Base-by-base conservation (phyloP, 2,113 vertebrate species). In the Syngnathoides biaculeatus region DNA sequence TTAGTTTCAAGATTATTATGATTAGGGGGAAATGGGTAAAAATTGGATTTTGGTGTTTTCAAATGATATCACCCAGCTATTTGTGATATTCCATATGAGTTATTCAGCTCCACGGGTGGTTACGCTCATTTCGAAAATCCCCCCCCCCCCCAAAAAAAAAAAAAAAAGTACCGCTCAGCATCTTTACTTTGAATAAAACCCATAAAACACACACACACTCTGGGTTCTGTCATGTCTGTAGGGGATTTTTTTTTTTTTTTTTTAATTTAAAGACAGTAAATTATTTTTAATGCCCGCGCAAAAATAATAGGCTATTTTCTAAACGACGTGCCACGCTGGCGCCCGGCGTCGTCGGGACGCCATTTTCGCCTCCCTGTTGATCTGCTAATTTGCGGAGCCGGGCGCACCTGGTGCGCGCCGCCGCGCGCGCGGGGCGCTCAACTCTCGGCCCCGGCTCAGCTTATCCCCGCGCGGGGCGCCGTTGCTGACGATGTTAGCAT, bases 271-370 rank as follows among this genome's bases (percentile, higher is more conserved):
- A 89, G 83, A 85, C 83, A 78, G 79, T 90, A 91, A 91, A 92
- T 91, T 89, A 91, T 90, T 90, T 92, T 90, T 89, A 92, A 92
- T 90, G 90, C 88, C 78, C 75, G 83, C 84, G 72, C 84, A 89
- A 92, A 89, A 90, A 91, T 91, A 93, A 92, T 90, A 89, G 91
- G 86, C 90, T 87, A 92, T 93, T 92, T 92, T 82, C 89, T 89
- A 92, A 91, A 92, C 77, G 90, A 89, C 79, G 86, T 90, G 84
- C 74, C 89, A 86, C 79, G 89, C 88, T 87, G 91, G 82, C 82
- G 84, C 75, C 78, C 71, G 75, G 79, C 85, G 89, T 91, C 86
- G 87, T 90, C 88, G 86, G 85, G 86, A 91, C 85, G 87, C 84
- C 79, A 82, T 77, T 84, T 86, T 76, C 73, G 88, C 90, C 84